A percentile compares a stretch with the other conserved stretches of the same genome.
Evolutionary conservation across 2,113 vertebrate species (phyloP).

Genomic region (Oreocharis arfaki): DNA sequence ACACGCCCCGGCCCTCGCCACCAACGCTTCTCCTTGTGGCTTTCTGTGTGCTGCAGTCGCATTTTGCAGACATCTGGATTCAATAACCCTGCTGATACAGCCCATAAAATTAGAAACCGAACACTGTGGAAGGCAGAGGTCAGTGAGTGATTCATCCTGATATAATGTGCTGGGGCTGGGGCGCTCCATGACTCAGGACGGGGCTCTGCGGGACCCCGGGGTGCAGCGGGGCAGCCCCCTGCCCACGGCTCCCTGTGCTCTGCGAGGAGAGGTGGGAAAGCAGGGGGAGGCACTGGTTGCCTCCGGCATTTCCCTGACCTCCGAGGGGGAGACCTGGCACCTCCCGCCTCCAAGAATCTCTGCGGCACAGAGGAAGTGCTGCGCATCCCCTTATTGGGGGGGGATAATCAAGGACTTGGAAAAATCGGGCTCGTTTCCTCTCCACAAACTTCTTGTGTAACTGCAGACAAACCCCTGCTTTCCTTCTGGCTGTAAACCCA

Average conservation of each 20-base stretch:
- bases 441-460: background rate
- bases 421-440: background rate
- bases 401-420: background rate
- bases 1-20: background rate
- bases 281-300: background rate
- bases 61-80: conserved; percentile 69
- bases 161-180: conserved; percentile 38
- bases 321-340: background rate
- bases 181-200: background rate
- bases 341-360: background rate
- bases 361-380: background rate
- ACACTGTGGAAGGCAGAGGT: conserved; percentile 63
- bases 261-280: conserved; percentile 35
- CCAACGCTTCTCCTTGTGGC: conserved; percentile 6
- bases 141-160: conserved; percentile 63
- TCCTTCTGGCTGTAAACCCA: background rate
- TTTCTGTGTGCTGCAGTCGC: conserved; percentile 47
- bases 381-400: background rate
- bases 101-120: conserved; percentile 71
- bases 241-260: background rate
- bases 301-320: background rate
- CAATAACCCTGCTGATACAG: conserved; percentile 66
- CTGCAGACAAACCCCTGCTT: background rate
- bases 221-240: background rate
- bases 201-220: conserved; percentile 17